phyloP scores from a whole-genome alignment of 2,797 vertebrate genomes.

The Graptemys geographica region DNA sequence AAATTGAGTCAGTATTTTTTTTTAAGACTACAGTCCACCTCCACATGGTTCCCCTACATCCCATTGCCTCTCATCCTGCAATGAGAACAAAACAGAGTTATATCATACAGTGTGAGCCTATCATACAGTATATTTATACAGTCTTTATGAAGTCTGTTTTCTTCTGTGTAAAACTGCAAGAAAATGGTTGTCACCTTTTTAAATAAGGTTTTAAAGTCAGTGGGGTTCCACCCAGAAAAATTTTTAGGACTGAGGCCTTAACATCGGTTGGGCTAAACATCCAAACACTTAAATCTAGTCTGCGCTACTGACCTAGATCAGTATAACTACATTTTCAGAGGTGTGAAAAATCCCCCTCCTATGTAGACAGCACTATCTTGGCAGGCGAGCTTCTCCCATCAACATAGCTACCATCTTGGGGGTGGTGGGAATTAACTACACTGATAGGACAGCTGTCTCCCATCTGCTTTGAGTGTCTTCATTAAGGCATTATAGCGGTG shows the following conservation, averaged over 20 bases:
- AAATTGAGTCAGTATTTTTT: neutral
- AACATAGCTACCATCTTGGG: too few relatives aligned
- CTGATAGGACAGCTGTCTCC: too few relatives aligned
- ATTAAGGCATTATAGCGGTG: too few relatives aligned
- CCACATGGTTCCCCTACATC: neutral
- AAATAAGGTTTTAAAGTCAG: neutral
- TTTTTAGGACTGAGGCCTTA: neutral
- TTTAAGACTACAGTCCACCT: neutral
- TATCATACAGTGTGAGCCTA: fast-evolving
- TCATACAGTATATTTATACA: too few relatives aligned
- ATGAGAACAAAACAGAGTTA: neutral
- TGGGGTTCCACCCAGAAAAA: neutral
- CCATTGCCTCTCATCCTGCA: neutral
- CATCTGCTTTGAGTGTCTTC: too few relatives aligned
- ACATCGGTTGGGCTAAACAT: neutral
- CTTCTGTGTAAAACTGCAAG: neutral
- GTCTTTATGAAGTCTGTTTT: neutral
- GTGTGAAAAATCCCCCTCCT: neutral
- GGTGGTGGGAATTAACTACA: too few relatives aligned
- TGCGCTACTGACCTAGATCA: neutral
- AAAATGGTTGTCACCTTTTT: neutral
- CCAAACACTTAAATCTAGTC: neutral
- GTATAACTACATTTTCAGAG: neutral
- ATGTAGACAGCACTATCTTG: neutral
- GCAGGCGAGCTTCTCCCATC: too few relatives aligned